phyloP scores from a whole-genome alignment of 2,888 invertebrate species.

The Rhodophaea formosa region DNA sequence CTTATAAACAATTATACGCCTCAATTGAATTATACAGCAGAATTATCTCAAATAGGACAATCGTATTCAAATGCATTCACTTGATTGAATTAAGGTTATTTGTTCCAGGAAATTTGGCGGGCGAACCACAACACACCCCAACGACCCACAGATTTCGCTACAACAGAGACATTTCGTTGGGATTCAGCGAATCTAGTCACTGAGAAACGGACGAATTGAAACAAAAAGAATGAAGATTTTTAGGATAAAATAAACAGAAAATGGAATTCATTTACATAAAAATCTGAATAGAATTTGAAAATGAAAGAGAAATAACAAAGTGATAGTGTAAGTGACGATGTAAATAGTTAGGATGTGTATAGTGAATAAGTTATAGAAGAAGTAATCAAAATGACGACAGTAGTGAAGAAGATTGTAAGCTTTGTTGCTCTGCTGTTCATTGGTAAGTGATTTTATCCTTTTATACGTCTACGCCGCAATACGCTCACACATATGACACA shows the following conservation, averaged over 20 bases:
- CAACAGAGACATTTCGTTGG: neutral
- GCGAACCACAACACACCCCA: slow-evolving; percentile 30
- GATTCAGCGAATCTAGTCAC: slow-evolving; percentile 1
- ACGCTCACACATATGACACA: too few relatives aligned
- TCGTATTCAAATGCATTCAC: slow-evolving; percentile 41
- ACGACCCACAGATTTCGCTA: slow-evolving; percentile 19
- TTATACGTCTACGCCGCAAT: neutral
- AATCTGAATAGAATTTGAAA: neutral
- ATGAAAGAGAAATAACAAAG: neutral
- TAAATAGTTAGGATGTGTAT: slow-evolving; percentile 28
- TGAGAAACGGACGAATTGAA: neutral
- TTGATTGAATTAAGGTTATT: slow-evolving; percentile 42
- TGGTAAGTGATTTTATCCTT: slow-evolving; percentile 48
- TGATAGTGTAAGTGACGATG: slow-evolving; percentile 18
- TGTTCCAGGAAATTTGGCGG: slow-evolving; percentile 43
- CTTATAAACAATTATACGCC: neutral
- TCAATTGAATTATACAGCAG: neutral
- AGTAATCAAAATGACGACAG: slow-evolving; percentile 58
- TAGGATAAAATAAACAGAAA: neutral
- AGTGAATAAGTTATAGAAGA: slow-evolving; percentile 28
- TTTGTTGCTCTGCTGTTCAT: slow-evolving; percentile 60
- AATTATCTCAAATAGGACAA: slow-evolving; percentile 30
- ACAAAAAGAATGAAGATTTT: neutral
- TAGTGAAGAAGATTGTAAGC: slow-evolving; percentile 45
- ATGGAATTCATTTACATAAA: neutral